Evolutionary conservation across 2,113 vertebrate species (phyloP).

Genomic region (Megaleporinus macrocephalus): DNA sequence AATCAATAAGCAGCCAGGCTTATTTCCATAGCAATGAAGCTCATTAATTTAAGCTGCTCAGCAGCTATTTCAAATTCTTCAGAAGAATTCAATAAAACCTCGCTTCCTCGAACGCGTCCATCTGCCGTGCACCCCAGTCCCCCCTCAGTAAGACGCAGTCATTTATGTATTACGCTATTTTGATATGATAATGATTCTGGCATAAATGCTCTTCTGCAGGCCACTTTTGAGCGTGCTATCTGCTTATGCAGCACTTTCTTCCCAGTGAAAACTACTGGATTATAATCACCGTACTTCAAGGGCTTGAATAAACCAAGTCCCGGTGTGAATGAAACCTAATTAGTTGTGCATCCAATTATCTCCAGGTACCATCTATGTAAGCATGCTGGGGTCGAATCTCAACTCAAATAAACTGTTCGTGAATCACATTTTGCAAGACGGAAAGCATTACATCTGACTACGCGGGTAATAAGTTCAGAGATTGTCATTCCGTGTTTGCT

Average conservation of each 20-base stretch:
- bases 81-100: slow-evolving; percentile 56
- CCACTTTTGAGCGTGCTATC: slow-evolving; percentile 21
- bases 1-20: slow-evolving; percentile 62
- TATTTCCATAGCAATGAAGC: slow-evolving; percentile 68
- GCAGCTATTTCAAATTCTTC: slow-evolving; percentile 63
- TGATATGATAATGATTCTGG: slow-evolving; percentile 42
- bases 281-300: slow-evolving; percentile 18
- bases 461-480: background rate
- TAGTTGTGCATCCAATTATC: slow-evolving; percentile 16
- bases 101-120: slow-evolving; percentile 50
- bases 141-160: slow-evolving; percentile 33
- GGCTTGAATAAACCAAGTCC: slow-evolving; percentile 11
- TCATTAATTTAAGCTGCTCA: slow-evolving; percentile 62
- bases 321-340: slow-evolving; percentile 27
- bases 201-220: slow-evolving; percentile 15
- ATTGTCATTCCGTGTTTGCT: background rate
- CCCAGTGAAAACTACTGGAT: slow-evolving; percentile 23
- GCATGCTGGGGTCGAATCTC: background rate
- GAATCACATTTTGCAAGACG: background rate
- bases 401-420: background rate
- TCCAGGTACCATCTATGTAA: background rate
- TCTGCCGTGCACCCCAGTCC: slow-evolving; percentile 52
- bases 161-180: slow-evolving; percentile 15
- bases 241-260: slow-evolving; percentile 30
- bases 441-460: background rate